phyloP scores from a whole-genome alignment of 2,797 vertebrate genomes.

The Alfaro cultratus region DNA sequence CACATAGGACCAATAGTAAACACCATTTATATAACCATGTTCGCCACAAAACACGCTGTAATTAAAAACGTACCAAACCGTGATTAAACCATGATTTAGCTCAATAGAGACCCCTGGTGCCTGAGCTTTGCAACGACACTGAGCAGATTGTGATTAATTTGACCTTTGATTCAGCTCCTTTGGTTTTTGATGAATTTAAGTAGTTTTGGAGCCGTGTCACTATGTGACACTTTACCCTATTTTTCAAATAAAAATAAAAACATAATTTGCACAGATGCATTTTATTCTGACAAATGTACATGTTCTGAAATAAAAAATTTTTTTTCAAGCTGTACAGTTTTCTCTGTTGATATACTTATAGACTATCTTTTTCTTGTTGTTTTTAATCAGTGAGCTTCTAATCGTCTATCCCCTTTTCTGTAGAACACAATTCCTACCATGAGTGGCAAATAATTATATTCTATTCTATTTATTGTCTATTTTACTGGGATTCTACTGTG shows the following conservation, averaged over 20 bases:
- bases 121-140: not conserved
- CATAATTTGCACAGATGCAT: not conserved
- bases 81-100: not conserved
- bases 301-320: not conserved
- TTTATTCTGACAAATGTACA: not conserved
- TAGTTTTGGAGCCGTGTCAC: not conserved
- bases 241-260: not conserved
- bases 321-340: not conserved
- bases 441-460: not conserved
- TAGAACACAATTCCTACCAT: not conserved
- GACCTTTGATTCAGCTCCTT: not conserved
- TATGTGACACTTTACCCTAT: not conserved
- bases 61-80: not conserved
- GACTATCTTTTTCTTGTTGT: not conserved
- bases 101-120: conserved; percentile 43
- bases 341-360: not conserved
- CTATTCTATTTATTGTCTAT: not conserved
- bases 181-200: not conserved
- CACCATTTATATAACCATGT: not conserved
- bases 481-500: not conserved
- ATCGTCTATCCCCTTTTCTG: not conserved
- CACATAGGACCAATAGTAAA: not conserved
- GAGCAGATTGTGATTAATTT: not conserved
- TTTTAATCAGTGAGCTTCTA: not conserved
- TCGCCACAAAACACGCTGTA: not conserved